Evolutionary conservation across 2,888 invertebrate genomes (phyloP), one percentile per base, ranked within the genome.

Genomic region (Furcula furcula): DNA sequence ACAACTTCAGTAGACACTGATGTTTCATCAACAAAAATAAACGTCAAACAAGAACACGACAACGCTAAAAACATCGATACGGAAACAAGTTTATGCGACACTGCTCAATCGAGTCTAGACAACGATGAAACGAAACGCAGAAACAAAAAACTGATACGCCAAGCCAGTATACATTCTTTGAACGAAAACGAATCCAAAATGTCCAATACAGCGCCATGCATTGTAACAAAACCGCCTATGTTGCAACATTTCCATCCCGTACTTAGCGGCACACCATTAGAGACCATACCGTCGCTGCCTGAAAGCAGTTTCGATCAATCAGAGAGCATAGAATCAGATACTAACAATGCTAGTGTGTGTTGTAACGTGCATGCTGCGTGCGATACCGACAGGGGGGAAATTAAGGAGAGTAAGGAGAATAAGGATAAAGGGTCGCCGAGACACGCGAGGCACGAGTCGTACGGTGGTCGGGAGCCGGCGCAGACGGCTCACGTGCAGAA

Each of bases 321-420:
- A 16, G 74, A 79, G 38, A 77, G 74, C 55, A 57, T 82, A 73
- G 84, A 85, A 46, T 62, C 65, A 55, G 78, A 68, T 39, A 76
- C 79, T 87, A 86, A 86, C 86, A 71, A 60, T 57, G 76, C 70
- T 81, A 86, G 85, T 79, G 86, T 85, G 86, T 86, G 87, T 86
- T 77, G 70, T 88, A 85, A 88, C 87, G 81, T 79, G 88, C 88
- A 88, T 88, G 88, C 88, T 75, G 88, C 76, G 85, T 87, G 88
- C 77, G 69, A 62, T 86, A 75, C 75, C 75, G 78, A 73, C 87
- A 79, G 83, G 78, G 70, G 56, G 53, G 83, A 83, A 45, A 68
- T n/a, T 29, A 74, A 54, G 41, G 76, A 77, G 37, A 43, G 39
- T 42, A 76, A 63, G n/a, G n/a, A n/a, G 58, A 50, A 62, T 27